These are phyloP conservation scores for Arothron firmamentum DNA, from an alignment of 2,113 vertebrate species.

Conservation along the genomic window DNA sequence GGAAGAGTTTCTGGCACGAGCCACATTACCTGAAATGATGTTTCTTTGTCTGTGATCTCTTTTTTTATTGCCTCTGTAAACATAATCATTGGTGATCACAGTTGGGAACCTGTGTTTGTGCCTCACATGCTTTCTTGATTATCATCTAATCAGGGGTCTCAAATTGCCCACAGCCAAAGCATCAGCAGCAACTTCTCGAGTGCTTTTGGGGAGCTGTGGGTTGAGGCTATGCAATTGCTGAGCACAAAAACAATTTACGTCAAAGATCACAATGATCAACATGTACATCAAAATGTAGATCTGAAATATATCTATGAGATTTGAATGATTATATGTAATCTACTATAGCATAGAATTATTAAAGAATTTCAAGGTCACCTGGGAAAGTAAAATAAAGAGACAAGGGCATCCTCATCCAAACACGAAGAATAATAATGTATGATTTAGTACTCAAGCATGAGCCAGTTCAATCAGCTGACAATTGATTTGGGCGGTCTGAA, in stretches of 20 bases:
- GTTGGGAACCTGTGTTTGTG: conserved; percentile 14
- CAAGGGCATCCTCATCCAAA: no score
- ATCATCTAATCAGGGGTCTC: conserved; percentile 6
- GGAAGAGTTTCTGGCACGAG: neutral
- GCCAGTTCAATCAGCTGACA: no score
- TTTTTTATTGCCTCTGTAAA: conserved; percentile 14
- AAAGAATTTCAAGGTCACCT: neutral
- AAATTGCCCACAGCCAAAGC: conserved; percentile 6
- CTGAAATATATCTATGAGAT: neutral
- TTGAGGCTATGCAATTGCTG: conserved; percentile 3
- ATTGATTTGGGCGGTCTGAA: no score
- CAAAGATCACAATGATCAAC: neutral
- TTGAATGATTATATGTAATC: no score
- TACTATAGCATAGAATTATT: neutral
- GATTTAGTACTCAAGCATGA: no score
- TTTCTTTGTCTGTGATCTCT: neutral
- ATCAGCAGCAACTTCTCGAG: neutral
- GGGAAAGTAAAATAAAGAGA: neutral
- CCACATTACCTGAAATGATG: neutral
- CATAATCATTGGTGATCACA: conserved; percentile 12
- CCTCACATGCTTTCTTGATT: neutral
- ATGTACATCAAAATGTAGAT: neutral
- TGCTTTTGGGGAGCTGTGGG: conserved; percentile 1
- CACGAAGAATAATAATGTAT: neutral
- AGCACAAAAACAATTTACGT: neutral